Percentiles rank a stretch among this genome's conserved stretches.
phyloP scores from a whole-genome alignment of 2,888 invertebrate genomes.

The Idaea aversata region DNA sequence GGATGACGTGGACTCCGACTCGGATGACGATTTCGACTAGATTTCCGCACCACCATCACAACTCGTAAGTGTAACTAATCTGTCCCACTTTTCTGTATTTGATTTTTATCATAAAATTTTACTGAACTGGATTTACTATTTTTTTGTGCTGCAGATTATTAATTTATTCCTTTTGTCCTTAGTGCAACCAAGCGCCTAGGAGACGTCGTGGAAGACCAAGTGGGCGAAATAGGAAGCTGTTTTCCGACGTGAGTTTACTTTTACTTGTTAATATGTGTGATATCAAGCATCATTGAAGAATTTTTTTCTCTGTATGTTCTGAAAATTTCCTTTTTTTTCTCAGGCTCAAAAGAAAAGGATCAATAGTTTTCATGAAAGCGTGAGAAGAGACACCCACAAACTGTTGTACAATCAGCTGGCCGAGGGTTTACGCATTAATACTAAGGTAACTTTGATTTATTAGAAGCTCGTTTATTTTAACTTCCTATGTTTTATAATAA shows the following conservation, averaged over 20 bases:
- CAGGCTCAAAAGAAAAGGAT: too few species aligned
- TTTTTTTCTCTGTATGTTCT: too few species aligned
- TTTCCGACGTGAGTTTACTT: conserved; percentile 39
- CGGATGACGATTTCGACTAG: not conserved
- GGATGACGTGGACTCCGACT: not conserved
- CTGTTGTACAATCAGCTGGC: too few species aligned
- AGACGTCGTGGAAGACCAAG: conserved; percentile 47
- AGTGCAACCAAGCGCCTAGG: conserved; percentile 7
- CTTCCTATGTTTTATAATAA: too few species aligned
- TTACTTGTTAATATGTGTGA: not conserved
- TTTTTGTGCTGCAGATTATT: not conserved
- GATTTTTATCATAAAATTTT: too few species aligned
- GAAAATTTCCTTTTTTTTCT: too few species aligned
- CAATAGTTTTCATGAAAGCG: too few species aligned
- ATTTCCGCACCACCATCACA: not conserved
- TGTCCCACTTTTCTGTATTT: not conserved
- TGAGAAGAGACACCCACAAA: too few species aligned
- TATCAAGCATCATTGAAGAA: too few species aligned
- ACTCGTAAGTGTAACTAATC: not conserved
- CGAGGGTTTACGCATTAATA: too few species aligned
- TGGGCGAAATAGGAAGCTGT: conserved; percentile 44
- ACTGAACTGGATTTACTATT: not conserved
- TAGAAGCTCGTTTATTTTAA: not conserved
- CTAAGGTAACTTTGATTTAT: conserved; percentile 35
- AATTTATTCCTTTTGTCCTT: too few species aligned